Evolutionary conservation across 2,113 vertebrate genomes (phyloP).

Genomic region (Phaetusa simplex): DNA sequence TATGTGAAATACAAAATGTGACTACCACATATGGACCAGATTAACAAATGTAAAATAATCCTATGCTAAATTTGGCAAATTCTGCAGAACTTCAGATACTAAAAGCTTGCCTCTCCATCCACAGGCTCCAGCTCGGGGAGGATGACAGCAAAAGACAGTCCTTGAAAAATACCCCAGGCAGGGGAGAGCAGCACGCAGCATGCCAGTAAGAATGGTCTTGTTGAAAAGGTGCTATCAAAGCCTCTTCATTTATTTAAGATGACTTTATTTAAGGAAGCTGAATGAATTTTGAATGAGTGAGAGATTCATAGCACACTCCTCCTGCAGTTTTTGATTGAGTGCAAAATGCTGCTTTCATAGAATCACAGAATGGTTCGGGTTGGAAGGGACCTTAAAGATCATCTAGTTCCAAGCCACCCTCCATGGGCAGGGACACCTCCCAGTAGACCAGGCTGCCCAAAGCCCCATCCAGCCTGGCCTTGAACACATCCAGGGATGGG

Average conservation of each 20-base stretch:
- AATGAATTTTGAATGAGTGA: not conserved
- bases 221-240: not conserved
- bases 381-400: not conserved
- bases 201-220: not conserved
- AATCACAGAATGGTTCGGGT: not conserved
- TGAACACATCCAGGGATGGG: not conserved
- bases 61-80: not conserved
- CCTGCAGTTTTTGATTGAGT: not conserved
- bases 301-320: not conserved
- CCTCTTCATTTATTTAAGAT: not conserved
- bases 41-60: not conserved
- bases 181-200: not conserved
- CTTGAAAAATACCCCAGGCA: not conserved
- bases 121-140: not conserved
- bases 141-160: not conserved
- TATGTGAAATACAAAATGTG: not conserved
- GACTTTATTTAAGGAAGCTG: not conserved
- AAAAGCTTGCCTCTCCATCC: not conserved
- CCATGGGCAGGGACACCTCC: not conserved
- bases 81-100: not conserved
- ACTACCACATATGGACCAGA: not conserved
- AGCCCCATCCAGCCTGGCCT: not conserved
- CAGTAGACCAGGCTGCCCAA: not conserved
- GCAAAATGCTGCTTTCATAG: not conserved
- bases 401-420: not conserved